Evolutionary conservation across 2,113 vertebrate species (phyloP).

Genomic region (Rhineura floridana): DNA sequence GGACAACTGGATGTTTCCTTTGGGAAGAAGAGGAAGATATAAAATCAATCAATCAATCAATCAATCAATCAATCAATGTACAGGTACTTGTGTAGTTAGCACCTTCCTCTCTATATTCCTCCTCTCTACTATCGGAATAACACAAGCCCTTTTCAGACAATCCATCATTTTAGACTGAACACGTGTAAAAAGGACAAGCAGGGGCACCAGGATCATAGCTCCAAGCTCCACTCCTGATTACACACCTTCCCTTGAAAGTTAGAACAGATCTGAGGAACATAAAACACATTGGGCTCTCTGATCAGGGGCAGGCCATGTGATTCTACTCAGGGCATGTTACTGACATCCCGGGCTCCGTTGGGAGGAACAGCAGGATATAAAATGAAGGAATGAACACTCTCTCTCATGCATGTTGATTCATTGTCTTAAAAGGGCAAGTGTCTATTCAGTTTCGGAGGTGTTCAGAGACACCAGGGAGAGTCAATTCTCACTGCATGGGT

Average conservation of each 20-base stretch:
- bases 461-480: background rate
- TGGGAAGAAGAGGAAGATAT: too few species aligned
- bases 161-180: background rate
- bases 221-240: background rate
- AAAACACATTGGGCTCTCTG: background rate
- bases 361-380: background rate
- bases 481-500: background rate
- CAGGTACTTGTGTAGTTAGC: background rate
- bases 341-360: too few species aligned
- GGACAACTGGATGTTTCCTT: background rate
- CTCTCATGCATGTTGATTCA: background rate
- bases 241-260: background rate
- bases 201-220: too few species aligned
- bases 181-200: too few species aligned
- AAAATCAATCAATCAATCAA: too few species aligned
- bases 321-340: background rate
- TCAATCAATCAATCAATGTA: too few species aligned
- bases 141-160: background rate
- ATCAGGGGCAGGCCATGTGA: background rate
- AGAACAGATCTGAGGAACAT: background rate
- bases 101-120: background rate
- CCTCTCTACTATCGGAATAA: background rate
- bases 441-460: background rate
- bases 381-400: background rate
- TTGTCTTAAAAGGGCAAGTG: background rate